Evolutionary conservation across 2,113 vertebrate species (phyloP).

Genomic region (Brachypodius melanocephalos): DNA sequence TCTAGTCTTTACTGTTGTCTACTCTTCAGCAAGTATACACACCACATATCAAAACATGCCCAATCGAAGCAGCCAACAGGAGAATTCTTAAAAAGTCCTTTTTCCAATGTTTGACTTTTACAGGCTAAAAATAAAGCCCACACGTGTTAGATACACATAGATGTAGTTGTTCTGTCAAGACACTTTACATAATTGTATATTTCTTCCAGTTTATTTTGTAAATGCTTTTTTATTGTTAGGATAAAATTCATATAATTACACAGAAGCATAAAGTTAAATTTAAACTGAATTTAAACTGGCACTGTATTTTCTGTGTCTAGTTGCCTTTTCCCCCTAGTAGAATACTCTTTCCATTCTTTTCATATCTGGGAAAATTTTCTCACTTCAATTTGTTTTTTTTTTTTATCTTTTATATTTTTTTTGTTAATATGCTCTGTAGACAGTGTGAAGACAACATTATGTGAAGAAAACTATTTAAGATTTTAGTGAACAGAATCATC

Average conservation of each 20-base stretch:
- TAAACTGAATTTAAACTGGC: not conserved
- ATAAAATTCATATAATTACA: not conserved
- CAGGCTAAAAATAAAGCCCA: not conserved
- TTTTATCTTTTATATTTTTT: fast-evolving
- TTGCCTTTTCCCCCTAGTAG: not conserved
- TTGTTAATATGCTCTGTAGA: not conserved
- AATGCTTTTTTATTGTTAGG: not conserved
- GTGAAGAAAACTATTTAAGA: not conserved
- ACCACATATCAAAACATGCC: not conserved
- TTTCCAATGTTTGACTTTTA: not conserved
- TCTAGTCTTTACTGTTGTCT: not conserved
- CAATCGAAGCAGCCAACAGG: not conserved
- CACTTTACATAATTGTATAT: not conserved
- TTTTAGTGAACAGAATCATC: not conserved
- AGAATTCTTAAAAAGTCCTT: not conserved
- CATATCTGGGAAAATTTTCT: not conserved
- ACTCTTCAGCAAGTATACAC: not conserved
- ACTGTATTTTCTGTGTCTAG: not conserved
- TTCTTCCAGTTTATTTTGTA: not conserved
- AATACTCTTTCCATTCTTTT: not conserved
- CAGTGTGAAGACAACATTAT: not conserved
- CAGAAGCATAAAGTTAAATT: not conserved
- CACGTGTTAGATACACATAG: not conserved
- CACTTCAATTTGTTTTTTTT: not conserved
- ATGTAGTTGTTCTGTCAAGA: not conserved